Base-by-base conservation (phyloP, 2,113 vertebrate species). In the Nibea albiflora region DNA sequence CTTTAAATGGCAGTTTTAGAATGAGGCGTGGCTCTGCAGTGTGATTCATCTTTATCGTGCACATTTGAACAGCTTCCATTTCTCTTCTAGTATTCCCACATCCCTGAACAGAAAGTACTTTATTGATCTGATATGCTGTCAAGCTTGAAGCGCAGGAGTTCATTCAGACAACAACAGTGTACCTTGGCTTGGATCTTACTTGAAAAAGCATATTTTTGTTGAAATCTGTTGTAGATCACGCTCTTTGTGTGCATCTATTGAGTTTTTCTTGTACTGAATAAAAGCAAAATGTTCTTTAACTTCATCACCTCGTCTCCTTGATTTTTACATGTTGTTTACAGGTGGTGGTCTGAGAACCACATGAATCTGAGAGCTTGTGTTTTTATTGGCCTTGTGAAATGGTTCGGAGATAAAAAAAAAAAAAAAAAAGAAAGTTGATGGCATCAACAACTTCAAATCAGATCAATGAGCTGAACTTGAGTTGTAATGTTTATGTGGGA, bases 261-360 rank as follows among this genome's bases (percentile, higher is more conserved):
- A 83, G 62, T 72, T 75, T 69, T 78, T 75, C 78, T 81, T 65
- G 50, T 84, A 79, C 54, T 68, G 42, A 89, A 86, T 84, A 84
- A 86, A 88, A 57, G 28, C 24, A 77, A 69, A 26, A 12, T 35
- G 52, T 66, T 73, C 39, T 77, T 75, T 24, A 58, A 83, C 53
- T 68, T n/a, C 52, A 67, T 2, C 28, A 0, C 16, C 16, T 14
- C 5, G 22, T 60, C 52, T 80, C 35, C 19, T 64, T 68, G 4
- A 58, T 76, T 50, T 24, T 26, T 11, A 60, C 10, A 42, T 12
- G 1, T 22, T 61, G 11, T 22, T 60, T 15, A 5, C 35, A 35
- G 7, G 35, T 35, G 35, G 35, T 35, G 7, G 35, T 35, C 35
- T 35, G 35, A 35, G 35, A 35, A 35, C 35, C 35, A 35, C 6